phyloP scores from a whole-genome alignment of 2,888 invertebrate genomes.

The Blera fallax region DNA sequence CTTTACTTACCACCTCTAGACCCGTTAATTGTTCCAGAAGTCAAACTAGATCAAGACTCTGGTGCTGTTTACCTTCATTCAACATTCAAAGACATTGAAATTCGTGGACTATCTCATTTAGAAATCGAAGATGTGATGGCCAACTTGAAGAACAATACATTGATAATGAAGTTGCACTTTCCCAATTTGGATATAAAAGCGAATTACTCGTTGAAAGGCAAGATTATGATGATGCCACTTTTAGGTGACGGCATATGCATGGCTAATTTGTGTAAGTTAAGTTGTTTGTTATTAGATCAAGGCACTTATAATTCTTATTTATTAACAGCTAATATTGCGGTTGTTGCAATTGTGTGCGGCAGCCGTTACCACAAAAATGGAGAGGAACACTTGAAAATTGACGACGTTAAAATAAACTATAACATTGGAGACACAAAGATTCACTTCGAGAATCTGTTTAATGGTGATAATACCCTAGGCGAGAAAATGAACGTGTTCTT shows the following conservation, averaged over 20 bases:
- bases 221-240: slow-evolving; percentile 89
- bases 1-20: slow-evolving; percentile 87
- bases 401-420: slow-evolving; percentile 86
- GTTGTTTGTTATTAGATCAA: slow-evolving; percentile 75
- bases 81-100: slow-evolving; percentile 85
- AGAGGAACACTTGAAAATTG: slow-evolving; percentile 84
- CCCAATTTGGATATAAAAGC: slow-evolving; percentile 86
- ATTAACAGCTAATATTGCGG: slow-evolving; percentile 86
- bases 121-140: slow-evolving; percentile 84
- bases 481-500: slow-evolving; percentile 89
- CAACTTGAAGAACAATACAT: slow-evolving; percentile 82
- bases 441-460: slow-evolving; percentile 87
- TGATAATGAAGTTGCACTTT: slow-evolving; percentile 85
- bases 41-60: slow-evolving; percentile 87
- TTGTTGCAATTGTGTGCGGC: slow-evolving; percentile 84
- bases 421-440: slow-evolving; percentile 86
- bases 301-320: not conserved
- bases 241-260: slow-evolving; percentile 86
- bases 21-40: slow-evolving; percentile 86
- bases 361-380: slow-evolving; percentile 83
- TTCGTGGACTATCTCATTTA: slow-evolving; percentile 86
- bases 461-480: slow-evolving; percentile 87
- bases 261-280: slow-evolving; percentile 88
- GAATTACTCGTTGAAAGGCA: slow-evolving; percentile 86
- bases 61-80: slow-evolving; percentile 88